Evolutionary conservation across 2,888 invertebrate species (phyloP).

Genomic region (Amblyjoppa proteus): DNA sequence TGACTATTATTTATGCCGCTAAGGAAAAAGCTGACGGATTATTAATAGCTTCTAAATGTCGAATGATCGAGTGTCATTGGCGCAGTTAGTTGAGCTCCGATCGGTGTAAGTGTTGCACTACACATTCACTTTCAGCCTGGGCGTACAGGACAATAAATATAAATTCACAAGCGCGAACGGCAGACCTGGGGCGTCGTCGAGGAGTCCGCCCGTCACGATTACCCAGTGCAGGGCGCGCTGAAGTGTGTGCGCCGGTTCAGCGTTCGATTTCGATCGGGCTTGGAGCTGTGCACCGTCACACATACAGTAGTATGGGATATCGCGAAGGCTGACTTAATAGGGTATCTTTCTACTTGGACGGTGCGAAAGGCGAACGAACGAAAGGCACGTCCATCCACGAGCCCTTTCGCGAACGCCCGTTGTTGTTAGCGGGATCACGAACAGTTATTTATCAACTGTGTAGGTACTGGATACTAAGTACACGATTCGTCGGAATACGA

Average conservation of each 20-base stretch:
- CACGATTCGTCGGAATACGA: not conserved
- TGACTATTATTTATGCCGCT: constrained; percentile 13
- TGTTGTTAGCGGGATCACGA: constrained; percentile 35
- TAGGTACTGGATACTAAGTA: not conserved
- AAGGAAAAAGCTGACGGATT: constrained; percentile 34
- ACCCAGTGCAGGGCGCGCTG: not conserved
- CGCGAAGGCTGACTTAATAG: constrained; percentile 52
- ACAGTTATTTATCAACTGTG: constrained; percentile 29
- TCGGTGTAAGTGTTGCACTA: not conserved
- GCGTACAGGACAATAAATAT: constrained; percentile 43
- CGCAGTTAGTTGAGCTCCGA: not conserved
- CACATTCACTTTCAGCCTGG: constrained; percentile 51
- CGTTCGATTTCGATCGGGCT: constrained; percentile 52
- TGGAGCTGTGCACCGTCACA: not conserved
- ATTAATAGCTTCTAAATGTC: constrained; percentile 42
- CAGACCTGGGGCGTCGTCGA: constrained; percentile 57
- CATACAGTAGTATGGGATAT: not conserved
- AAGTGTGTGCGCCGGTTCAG: constrained; percentile 11
- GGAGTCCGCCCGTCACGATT: constrained; percentile 55
- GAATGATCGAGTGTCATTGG: constrained; percentile 48
- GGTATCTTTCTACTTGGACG: constrained; percentile 54
- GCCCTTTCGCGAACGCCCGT: constrained; percentile 45
- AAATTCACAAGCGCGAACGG: constrained; percentile 57
- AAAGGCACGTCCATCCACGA: constrained; percentile 60
- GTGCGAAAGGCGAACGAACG: constrained; percentile 49